Evolutionary conservation across 2,888 invertebrate genomes (phyloP), one percentile per base, ranked within the genome.

Genomic region (Timema cristinae): DNA sequence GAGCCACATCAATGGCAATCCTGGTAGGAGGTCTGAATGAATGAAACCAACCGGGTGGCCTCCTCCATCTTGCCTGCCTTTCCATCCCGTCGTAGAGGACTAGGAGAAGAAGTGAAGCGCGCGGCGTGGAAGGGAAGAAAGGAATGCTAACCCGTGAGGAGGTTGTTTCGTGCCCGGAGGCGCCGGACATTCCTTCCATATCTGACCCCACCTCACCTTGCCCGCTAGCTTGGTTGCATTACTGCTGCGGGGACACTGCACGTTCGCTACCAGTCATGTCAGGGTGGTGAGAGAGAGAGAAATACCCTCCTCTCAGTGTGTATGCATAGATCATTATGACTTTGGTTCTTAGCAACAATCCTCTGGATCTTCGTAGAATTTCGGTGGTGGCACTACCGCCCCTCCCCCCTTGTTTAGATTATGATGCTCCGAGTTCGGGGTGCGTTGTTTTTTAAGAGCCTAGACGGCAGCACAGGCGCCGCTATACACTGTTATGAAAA

Each of bases 1-100:
- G 6, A 1, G n/a, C 10, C 6, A 48, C 48, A 16, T n/a, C 50
- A 56, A 16, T 16, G 11, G 52, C 79, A 80, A 79, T 81, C 84
- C 79, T 82, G 82, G 83, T 85, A 84, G 85, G 85, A 85, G 85
- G 85, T 85, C 85, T 80, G 79, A 83, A 85, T 85, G 85, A 85
- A 85, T 85, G 85, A 84, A 84, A 71, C 73, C 52, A 47, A 67
- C 71, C 73, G 72, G 75, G 72, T 75, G 73, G 75, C 68, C 72
- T 69, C 9, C 67, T 50, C 56, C 16, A 51, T 11, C 63, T 32
- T 32, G 32, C 32, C 32, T 32, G 32, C 32, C 32, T 32, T 32
- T 32, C 32, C 32, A 32, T 32, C 32, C 32, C 32, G 48, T 50
- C 70, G 54, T 69, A 66, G 69, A 66, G 70, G 61, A 68, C 69